Base-by-base conservation (phyloP, 2,888 invertebrate genomes). In the Drosophila borealis region DNA sequence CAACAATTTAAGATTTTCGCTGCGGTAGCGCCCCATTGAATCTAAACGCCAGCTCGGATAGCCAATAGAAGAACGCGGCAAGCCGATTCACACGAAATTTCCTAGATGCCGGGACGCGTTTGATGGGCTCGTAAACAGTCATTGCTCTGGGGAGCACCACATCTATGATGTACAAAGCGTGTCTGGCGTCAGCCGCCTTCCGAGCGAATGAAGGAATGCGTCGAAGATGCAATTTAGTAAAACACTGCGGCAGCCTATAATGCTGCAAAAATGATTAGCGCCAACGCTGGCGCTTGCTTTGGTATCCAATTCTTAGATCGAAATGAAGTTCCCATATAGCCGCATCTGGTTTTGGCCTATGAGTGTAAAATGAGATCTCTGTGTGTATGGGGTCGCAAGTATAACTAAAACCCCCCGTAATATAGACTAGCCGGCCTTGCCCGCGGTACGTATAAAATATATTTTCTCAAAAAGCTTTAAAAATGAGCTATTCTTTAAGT, bases 121-220 rank as follows among this genome's bases (percentile, higher is more conserved):
- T 83, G 83, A 91, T 88, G 81, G 74, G 71, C 80, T 79, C 87
- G 70, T 87, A 86, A 89, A 90, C 70, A 71, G 79, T 65, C 34
- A 17, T 45, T 46, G 51, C 66, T 56, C 37, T 9, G 34, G 49
- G 39, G 51, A 49, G 65, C 49, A 54, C 62, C 70, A 62, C 70
- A 65, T 66, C 66, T 60, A 78, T 74, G 70, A 62, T 64, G 67
- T 65, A 63, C 64, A 66, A 61, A 64, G 67, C 71, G 67, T 72
- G 62, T 56, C 50, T 68, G 81, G 84, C 81, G 70, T 80, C 70
- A 42, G 56, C 21, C 8, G 14, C 14, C 33, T n/a, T 3, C 14
- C 3, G 11, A 39, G 34, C 21, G 14, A 19, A 5, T 34, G 5
- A 37, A 6, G 19, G n/a, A 64, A 56, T 59, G 33, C 21, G 41